Base-by-base conservation (phyloP, 2,888 invertebrate species). In the Allophyes oxyacanthae region DNA sequence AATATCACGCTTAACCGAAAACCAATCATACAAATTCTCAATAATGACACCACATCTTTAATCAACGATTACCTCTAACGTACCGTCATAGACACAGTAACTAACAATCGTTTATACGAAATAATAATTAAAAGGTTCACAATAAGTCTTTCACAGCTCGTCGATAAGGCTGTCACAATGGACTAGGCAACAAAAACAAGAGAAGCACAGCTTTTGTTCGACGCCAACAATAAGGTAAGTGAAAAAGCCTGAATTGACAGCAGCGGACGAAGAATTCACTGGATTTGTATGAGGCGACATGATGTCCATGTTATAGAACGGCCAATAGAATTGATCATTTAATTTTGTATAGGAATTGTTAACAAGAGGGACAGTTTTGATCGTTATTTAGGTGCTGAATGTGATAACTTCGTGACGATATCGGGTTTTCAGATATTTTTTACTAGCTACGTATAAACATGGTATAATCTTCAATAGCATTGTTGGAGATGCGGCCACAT, bases 151-250 rank as follows among this genome's bases (percentile, higher is more conserved):
- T 75, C 74, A 71, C 75, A 75, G 75, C 70, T 70, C 73, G 79
- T 77, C 86, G 88, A 89, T 89, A 86, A 84, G 81, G 81, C 70
- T 64, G 71, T 71, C 72, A 90, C 89, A 90, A 90, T 87, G 72
- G 70, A 56, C 65, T 69, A 76, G 73, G 75, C 84, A 85, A 88
- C 88, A 85, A 88, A 89, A 89, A 88, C 86, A 86, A 88, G 78
- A 79, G 77, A 61, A 63, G 67, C 63, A 61, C 75, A 73, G 72
- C 85, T 73, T 83, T 90, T 91, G 91, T 91, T 83, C 82, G 55
- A 55, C 55, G 63, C 68, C 79, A 83, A 91, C 91, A 91, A 90
- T 89, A 77, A 78, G 68, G 70, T 67, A 81, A 84, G 82, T 85
- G 88, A 87, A 89, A 89, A 90, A 87, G 86, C 81, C 75, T 82